A percentile compares a stretch with the other conserved stretches of the same genome.
phyloP scores from a whole-genome alignment of 2,113 vertebrate genomes.

The Pelusios castaneus region DNA sequence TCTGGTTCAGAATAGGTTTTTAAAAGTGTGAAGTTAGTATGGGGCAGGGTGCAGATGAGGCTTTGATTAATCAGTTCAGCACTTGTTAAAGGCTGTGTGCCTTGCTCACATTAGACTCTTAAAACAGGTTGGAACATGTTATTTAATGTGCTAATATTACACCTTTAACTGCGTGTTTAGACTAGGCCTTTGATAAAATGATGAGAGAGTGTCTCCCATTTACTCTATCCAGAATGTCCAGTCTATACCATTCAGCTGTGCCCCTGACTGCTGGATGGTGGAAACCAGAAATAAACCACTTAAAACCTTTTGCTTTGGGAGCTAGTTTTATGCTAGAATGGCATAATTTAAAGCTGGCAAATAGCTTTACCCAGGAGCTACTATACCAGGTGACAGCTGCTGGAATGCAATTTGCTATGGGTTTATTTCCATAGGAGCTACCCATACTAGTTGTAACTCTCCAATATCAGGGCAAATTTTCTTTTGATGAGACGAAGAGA shows the following conservation, averaged over 20 bases:
- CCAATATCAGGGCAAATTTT: too few relatives aligned
- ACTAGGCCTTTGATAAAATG: background rate
- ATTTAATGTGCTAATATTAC: background rate
- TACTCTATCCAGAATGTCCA: background rate
- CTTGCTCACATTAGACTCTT: too few relatives aligned
- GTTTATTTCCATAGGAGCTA: too few relatives aligned
- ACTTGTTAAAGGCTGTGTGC: too few relatives aligned
- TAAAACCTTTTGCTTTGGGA: background rate
- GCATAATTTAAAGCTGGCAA: background rate
- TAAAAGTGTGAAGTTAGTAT: too few relatives aligned
- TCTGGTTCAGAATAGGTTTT: too few relatives aligned
- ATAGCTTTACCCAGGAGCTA: too few relatives aligned
- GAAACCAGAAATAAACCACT: background rate
- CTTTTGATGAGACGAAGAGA: background rate
- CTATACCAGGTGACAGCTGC: too few relatives aligned
- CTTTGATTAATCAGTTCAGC: too few relatives aligned
- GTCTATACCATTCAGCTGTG: background rate
- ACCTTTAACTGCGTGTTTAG: background rate
- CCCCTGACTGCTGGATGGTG: background rate
- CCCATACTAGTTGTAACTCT: background rate
- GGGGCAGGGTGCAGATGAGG: too few relatives aligned
- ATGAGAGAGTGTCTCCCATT: background rate
- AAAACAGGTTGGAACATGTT: too few relatives aligned
- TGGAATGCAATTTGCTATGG: too few relatives aligned
- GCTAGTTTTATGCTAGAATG: background rate